phyloP scores from a whole-genome alignment of 1,140 invertebrate genomes.

The Meloidogyne chitwoodi region DNA sequence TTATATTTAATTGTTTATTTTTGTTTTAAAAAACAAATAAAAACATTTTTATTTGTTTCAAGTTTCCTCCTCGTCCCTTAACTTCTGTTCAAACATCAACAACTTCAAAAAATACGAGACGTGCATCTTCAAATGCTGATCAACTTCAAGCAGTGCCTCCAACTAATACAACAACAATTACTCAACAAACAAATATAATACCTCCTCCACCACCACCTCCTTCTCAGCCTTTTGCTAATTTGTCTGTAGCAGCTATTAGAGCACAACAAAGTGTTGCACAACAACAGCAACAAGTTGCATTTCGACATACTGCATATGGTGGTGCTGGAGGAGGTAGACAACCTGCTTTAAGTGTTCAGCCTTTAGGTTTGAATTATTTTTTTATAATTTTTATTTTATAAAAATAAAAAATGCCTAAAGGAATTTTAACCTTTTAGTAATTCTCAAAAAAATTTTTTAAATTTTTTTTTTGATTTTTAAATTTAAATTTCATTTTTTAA shows the following conservation, averaged over 20 bases:
- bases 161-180: background rate
- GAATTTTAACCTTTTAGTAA: too few relatives aligned
- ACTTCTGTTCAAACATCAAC: slow-evolving; percentile 19
- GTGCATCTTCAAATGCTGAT: slow-evolving; percentile 37
- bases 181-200: background rate
- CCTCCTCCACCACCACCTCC: background rate
- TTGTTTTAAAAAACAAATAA: too few relatives aligned
- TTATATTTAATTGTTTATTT: too few relatives aligned
- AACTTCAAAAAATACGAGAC: slow-evolving; percentile 26
- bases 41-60: slow-evolving; percentile 14
- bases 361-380: slow-evolving; percentile 5
- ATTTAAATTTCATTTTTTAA: background rate
- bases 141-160: slow-evolving; percentile 10
- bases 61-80: slow-evolving; percentile 25
- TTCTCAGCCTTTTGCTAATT: background rate
- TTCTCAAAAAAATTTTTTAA: slow-evolving; percentile 1
- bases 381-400: too few relatives aligned
- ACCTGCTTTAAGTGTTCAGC: slow-evolving; percentile 41
- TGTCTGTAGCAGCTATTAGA: background rate
- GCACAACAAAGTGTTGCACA: slow-evolving; percentile 7
- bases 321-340: slow-evolving; percentile 20
- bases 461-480: background rate
- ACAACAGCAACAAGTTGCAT: slow-evolving; percentile 17
- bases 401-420: too few relatives aligned
- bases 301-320: slow-evolving; percentile 20